Percentiles rank a stretch among this genome's conserved stretches.
phyloP scores from a whole-genome alignment of 2,113 vertebrate species.

The Rostratula benghalensis region DNA sequence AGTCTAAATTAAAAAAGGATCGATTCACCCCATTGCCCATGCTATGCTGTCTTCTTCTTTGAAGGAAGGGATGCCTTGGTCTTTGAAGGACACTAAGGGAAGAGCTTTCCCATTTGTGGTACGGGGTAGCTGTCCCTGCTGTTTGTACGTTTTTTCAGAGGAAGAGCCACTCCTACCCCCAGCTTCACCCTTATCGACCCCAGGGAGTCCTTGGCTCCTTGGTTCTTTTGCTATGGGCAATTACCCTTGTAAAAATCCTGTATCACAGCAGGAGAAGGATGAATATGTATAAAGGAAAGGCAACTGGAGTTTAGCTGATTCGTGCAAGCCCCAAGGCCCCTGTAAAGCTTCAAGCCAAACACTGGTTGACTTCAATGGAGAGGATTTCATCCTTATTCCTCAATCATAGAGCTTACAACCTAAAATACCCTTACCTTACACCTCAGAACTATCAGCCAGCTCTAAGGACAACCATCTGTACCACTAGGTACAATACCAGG shows the following conservation, averaged over 20 bases:
- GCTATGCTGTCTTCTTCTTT: neutral
- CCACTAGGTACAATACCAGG: accelerated
- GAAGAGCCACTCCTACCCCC: no score
- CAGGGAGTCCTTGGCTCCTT: neutral
- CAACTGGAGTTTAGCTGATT: neutral
- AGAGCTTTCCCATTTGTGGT: neutral
- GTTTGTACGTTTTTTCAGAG: neutral
- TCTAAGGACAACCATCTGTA: neutral
- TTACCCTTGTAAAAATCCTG: neutral
- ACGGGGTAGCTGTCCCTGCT: neutral
- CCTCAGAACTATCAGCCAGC: neutral
- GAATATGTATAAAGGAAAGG: neutral
- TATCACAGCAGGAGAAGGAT: neutral
- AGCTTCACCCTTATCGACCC: neutral
- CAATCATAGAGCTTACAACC: neutral
- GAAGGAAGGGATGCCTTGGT: neutral
- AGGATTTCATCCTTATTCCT: neutral
- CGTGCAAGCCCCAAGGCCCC: accelerated
- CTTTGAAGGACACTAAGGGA: neutral
- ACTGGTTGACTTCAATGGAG: neutral
- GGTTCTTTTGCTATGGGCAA: neutral
- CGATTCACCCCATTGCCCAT: no score
- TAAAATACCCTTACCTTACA: neutral
- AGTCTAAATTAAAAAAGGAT: neutral
- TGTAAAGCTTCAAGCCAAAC: neutral